These are phyloP conservation scores for Tinamus major DNA, from an alignment of 2,797 vertebrate genomes.

Conservation along the genomic window DNA sequence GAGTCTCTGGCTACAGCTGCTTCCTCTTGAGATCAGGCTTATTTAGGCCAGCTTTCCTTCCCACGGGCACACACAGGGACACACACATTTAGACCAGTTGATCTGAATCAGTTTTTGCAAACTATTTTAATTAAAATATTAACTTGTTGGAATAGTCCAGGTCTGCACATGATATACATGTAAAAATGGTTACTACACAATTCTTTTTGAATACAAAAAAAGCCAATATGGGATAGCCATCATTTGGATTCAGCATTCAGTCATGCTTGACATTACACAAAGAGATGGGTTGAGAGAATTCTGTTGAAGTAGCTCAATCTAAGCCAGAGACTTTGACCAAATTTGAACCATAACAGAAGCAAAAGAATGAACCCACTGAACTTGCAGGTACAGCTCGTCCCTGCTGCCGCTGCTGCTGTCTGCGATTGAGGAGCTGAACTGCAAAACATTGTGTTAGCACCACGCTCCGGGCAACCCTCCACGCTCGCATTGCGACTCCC, in stretches of 20 bases:
- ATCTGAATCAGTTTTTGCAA: constrained; percentile 80
- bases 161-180: constrained; percentile 74
- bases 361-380: constrained; percentile 49
- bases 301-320: constrained; percentile 67
- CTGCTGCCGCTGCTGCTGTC: constrained; percentile 9
- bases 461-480: constrained; percentile 35
- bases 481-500: not conserved
- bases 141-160: constrained; percentile 77
- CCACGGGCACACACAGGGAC: constrained; percentile 55
- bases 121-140: constrained; percentile 82
- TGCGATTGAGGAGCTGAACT: constrained; percentile 40
- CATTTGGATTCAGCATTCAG: constrained; percentile 72
- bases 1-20: constrained; percentile 32
- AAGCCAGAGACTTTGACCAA: constrained; percentile 64
- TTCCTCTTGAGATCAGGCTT: not conserved
- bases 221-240: constrained; percentile 72
- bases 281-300: constrained; percentile 63
- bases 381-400: constrained; percentile 47
- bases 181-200: constrained; percentile 72
- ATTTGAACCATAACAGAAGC: constrained; percentile 60
- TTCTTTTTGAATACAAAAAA: constrained; percentile 75
- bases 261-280: constrained; percentile 64
- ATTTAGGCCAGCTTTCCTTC: constrained; percentile 50
- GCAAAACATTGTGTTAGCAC: constrained; percentile 35
- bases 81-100: constrained; percentile 76